Conservation (phyloP, 1,140 invertebrate genomes). For the Dendrolimus kikuchii region DNA sequence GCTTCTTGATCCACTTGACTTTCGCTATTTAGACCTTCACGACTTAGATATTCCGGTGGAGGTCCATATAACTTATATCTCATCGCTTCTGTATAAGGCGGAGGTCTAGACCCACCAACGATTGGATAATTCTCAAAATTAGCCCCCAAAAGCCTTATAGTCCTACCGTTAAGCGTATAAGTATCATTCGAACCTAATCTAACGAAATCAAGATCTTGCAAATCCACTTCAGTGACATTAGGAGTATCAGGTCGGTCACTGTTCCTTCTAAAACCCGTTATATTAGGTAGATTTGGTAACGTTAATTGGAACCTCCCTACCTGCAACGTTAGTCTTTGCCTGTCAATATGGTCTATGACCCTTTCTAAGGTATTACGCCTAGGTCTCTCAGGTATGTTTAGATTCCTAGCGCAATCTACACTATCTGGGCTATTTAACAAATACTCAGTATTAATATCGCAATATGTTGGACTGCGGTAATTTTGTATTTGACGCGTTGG, state of each 20-base stretch:
- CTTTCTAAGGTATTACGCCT: constrained; percentile 30
- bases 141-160: constrained; percentile 53
- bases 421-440: constrained; percentile 31
- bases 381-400: constrained; percentile 39
- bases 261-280: constrained; percentile 24
- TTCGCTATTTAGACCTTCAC: constrained; percentile 51
- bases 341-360: constrained; percentile 33
- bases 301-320: constrained; percentile 56
- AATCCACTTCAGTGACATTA: constrained; percentile 43
- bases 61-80: constrained; percentile 67
- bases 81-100: constrained; percentile 73
- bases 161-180: constrained; percentile 59
- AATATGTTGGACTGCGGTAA: constrained; percentile 39
- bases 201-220: constrained; percentile 47
- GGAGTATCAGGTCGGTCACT: constrained; percentile 44
- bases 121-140: constrained; percentile 52
- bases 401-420: constrained; percentile 21
- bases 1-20: constrained; percentile 36
- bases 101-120: constrained; percentile 48
- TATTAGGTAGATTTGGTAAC: constrained; percentile 24
- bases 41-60: constrained; percentile 73
- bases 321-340: constrained; percentile 41
- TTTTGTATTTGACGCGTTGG: constrained; percentile 23
- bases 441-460: constrained; percentile 28
- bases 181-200: constrained; percentile 45